Conservation (phyloP, 2,888 invertebrate genomes). For the Hartigia nigra region DNA sequence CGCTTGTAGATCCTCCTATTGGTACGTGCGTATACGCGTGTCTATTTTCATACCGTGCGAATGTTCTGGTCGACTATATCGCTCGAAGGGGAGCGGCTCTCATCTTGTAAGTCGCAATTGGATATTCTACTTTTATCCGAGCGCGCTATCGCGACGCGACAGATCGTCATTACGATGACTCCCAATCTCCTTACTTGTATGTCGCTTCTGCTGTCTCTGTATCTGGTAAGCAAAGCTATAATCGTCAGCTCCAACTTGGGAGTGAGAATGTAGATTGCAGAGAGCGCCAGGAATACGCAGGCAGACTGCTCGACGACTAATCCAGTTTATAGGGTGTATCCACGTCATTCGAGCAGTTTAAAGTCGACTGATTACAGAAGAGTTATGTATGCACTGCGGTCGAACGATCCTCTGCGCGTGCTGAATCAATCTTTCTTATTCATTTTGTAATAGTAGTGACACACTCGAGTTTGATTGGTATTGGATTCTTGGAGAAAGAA, state of each 20-base stretch:
- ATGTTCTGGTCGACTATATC: neutral
- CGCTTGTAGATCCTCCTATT: too few relatives aligned
- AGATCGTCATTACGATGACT: neutral
- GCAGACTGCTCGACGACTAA: neutral
- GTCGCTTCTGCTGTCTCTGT: neutral
- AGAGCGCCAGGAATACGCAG: neutral
- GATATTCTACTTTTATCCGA: neutral
- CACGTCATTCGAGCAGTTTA: neutral
- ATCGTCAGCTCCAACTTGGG: neutral
- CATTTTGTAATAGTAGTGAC: neutral
- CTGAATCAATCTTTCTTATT: neutral
- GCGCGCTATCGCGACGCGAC: neutral
- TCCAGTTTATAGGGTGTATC: neutral
- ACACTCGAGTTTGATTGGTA: neutral
- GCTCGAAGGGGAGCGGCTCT: neutral
- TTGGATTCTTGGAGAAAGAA: neutral
- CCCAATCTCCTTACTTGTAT: neutral
- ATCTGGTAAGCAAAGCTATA: neutral
- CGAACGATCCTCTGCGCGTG: neutral
- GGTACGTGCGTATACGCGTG: too few relatives aligned
- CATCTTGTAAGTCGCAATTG: neutral
- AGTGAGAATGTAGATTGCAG: neutral
- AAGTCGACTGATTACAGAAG: neutral
- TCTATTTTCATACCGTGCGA: neutral
- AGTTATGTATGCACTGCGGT: neutral